Base-by-base conservation (phyloP, 2,113 vertebrate species). In the Athene noctua region DNA sequence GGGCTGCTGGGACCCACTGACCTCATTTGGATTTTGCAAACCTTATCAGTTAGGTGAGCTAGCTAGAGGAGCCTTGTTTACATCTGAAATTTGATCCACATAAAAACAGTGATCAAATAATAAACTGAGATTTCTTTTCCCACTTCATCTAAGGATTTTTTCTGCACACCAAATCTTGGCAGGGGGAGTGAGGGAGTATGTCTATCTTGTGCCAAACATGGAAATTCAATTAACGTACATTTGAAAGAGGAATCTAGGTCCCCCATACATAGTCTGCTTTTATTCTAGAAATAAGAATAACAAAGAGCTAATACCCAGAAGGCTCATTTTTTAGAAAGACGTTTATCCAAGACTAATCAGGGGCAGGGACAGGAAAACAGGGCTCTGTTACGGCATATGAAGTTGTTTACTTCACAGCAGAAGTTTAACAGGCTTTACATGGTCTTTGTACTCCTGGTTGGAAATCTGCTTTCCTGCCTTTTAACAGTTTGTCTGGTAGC, bases 221-320 rank as follows among this genome's bases (percentile, higher is more conserved):
- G 92, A 92, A 97, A 96, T 95, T 89, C 96, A 88, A 83, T 82
- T 92, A 94, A 92, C 2, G 16, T 67, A 36, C 44, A 77, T 80
- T 88, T 88, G 84, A 90, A 87, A 97, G 58, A 86, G 44, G 36
- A 86, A 73, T 92, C 66, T 96, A 90, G 80, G 90, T 71, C 67
- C 63, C 82, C 63, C 81, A 81, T 47, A 92, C 61, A 63, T 34
- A 42, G 93, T 36, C 67, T 1, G 63, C 61, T 97, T 93, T 91
- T 81, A 80, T 88, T 91, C 62, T 67, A 78, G 65, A 85, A 84
- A 95, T 72, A 86, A 90, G 47, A 95, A 68, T 72, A 96, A 92
- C 44, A 80, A 92, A 81, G 92, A 86, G 25, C 87, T 58, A 51
- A 67, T 66, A 61, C 19, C 46, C 82, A 88, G 74, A 38, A 94